phyloP scores from a whole-genome alignment of 2,888 invertebrate species.

The Camptogramma bilineatum region DNA sequence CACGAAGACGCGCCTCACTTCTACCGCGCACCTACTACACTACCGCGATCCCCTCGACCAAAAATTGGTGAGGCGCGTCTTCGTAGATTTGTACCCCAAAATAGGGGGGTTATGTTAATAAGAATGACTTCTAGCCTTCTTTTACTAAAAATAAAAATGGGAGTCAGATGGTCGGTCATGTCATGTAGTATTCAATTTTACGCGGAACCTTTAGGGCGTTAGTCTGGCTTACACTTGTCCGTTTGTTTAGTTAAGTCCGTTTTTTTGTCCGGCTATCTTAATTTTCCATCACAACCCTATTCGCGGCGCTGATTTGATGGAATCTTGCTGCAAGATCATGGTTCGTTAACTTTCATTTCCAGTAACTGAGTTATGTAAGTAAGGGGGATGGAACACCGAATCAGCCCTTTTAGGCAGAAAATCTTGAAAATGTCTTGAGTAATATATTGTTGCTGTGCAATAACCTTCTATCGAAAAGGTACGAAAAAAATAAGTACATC shows the following conservation, averaged over 20 bases:
- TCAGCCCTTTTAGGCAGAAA: constrained; percentile 50
- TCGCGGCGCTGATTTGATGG: constrained; percentile 59
- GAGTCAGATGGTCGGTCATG: not conserved
- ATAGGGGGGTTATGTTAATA: too few relatives aligned
- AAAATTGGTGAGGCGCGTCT: too few relatives aligned
- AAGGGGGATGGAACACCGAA: constrained; percentile 50
- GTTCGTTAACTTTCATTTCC: constrained; percentile 69
- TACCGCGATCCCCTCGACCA: too few relatives aligned
- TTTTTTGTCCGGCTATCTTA: constrained; percentile 8
- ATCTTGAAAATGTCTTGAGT: constrained; percentile 40
- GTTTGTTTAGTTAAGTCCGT: not conserved
- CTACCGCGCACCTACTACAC: too few relatives aligned
- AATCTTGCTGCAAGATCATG: constrained; percentile 63
- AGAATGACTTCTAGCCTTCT: too few relatives aligned
- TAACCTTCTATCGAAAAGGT: not conserved
- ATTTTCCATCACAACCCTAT: constrained; percentile 15
- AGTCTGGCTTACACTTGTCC: not conserved
- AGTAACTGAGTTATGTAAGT: constrained; percentile 65
- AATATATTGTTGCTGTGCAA: constrained; percentile 11
- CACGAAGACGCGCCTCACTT: too few relatives aligned
- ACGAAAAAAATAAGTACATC: constrained; percentile 4
- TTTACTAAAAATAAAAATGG: too few relatives aligned
- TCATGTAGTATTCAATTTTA: not conserved
- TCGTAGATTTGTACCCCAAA: too few relatives aligned
- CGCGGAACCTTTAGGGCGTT: too few relatives aligned